A percentile compares a stretch with the other conserved stretches of the same genome.
Evolutionary conservation across 2,888 invertebrate species (phyloP).

Genomic region (Agrilus cyanescens): DNA sequence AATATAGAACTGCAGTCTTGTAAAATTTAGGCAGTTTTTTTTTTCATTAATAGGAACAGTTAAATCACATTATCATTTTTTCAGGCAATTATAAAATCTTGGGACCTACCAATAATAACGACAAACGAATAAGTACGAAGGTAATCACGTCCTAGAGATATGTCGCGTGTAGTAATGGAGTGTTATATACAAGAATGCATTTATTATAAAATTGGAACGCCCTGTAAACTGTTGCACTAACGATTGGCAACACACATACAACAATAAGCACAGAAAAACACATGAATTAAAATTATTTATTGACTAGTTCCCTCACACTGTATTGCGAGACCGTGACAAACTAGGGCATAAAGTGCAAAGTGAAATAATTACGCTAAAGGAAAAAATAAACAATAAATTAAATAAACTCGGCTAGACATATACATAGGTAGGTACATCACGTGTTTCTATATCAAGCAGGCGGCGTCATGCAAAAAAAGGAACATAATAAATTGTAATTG

Average conservation of each 20-base stretch:
- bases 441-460: too few relatives aligned
- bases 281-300: slow-evolving; percentile 28
- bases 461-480: too few relatives aligned
- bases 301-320: slow-evolving; percentile 41
- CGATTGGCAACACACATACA: slow-evolving; percentile 1
- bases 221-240: slow-evolving; percentile 22
- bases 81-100: slow-evolving; percentile 27
- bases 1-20: slow-evolving; percentile 36
- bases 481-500: too few relatives aligned
- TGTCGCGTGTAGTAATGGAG: neutral
- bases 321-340: slow-evolving; percentile 29
- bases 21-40: slow-evolving; percentile 34
- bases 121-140: slow-evolving; percentile 21
- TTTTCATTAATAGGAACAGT: slow-evolving; percentile 30
- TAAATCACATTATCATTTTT: slow-evolving; percentile 30
- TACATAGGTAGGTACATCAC: too few relatives aligned
- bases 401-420: slow-evolving; percentile 8
- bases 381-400: slow-evolving; percentile 13
- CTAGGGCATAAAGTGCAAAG: slow-evolving; percentile 23
- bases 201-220: slow-evolving; percentile 11
- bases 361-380: slow-evolving; percentile 18
- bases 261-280: slow-evolving; percentile 24
- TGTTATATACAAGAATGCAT: slow-evolving; percentile 16
- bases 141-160: slow-evolving; percentile 20
- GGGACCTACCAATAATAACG: slow-evolving; percentile 20